Percentiles rank a stretch among this genome's conserved stretches.
Conservation (phyloP, 2,113 vertebrate species). For the Aythya baeri region DNA sequence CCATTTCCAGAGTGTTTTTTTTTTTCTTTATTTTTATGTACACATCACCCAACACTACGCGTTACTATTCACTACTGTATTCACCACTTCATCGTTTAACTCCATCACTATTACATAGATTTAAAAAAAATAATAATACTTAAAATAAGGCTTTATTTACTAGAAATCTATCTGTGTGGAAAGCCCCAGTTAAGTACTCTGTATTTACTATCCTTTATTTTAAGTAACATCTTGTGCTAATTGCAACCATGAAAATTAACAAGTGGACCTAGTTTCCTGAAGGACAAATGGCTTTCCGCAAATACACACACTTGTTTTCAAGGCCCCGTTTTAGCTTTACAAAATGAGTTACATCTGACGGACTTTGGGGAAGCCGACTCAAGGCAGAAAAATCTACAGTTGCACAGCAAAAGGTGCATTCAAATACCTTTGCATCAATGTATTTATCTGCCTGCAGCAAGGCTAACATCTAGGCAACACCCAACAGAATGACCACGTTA, state of each 20-base stretch:
- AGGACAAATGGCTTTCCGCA: neutral
- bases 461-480: neutral
- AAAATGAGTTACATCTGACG: neutral
- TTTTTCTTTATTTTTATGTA: neutral
- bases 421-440: neutral
- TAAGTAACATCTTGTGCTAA: conserved; percentile 47
- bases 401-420: neutral
- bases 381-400: neutral
- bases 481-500: neutral
- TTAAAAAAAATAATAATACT: neutral
- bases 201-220: conserved; percentile 21
- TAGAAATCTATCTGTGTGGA: neutral
- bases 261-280: neutral
- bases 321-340: neutral
- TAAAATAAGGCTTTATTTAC: neutral
- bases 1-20: neutral
- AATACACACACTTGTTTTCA: accelerated
- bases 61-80: neutral
- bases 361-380: neutral
- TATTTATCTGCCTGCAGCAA: neutral
- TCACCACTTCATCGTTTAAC: neutral
- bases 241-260: conserved; percentile 2
- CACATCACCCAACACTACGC: neutral
- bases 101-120: neutral
- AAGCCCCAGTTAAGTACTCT: neutral